phyloP scores from a whole-genome alignment of 2,797 vertebrate genomes.

The Hirundo rustica region DNA sequence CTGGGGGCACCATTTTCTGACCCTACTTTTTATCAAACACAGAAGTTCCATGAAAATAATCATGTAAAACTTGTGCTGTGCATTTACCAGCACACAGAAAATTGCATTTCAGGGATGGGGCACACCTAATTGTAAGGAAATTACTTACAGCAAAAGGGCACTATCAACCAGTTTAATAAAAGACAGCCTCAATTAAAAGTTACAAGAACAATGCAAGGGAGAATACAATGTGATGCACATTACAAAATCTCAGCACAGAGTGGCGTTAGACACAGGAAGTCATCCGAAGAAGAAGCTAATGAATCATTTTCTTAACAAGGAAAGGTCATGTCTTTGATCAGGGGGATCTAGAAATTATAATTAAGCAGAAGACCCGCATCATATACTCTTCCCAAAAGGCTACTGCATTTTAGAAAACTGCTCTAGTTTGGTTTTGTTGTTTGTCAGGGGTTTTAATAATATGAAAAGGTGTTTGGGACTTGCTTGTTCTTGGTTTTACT shows the following conservation, averaged over 20 bases:
- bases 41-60: neutral
- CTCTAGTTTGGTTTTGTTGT: neutral
- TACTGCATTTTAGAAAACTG: neutral
- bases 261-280: neutral
- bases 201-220: slow-evolving; percentile 10
- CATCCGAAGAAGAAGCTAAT: slow-evolving; percentile 6
- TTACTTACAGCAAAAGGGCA: slow-evolving; percentile 30
- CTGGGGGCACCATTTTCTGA: neutral
- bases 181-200: slow-evolving; percentile 63
- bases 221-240: neutral
- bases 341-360: neutral
- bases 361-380: neutral
- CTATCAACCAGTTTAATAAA: slow-evolving; percentile 23
- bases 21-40: neutral
- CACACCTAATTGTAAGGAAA: slow-evolving; percentile 49
- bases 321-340: neutral
- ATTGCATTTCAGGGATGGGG: slow-evolving; percentile 40
- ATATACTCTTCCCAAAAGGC: slow-evolving; percentile 8
- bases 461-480: neutral
- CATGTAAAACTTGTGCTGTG: neutral
- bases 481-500: neutral
- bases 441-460: neutral
- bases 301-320: slow-evolving; percentile 22
- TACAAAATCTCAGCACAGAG: slow-evolving; percentile 26
- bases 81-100: slow-evolving; percentile 51